Base-by-base conservation (phyloP, 2,888 invertebrate genomes). In the Villa cingulata region DNA sequence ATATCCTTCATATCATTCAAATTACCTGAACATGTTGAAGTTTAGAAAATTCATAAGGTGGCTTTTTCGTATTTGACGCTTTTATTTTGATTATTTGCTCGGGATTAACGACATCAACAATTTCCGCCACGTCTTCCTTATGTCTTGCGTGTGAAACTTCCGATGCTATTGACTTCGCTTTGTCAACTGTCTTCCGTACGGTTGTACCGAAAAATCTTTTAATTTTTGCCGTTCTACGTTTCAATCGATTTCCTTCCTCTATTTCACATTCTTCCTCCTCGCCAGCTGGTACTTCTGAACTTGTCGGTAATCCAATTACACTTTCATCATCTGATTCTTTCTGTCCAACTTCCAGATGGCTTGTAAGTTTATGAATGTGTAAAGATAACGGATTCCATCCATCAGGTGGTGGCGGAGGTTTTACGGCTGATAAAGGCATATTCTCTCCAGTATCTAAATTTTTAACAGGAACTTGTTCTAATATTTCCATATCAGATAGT, bases 41-140 rank as follows among this genome's bases (percentile, higher is more conserved):
- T 54, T 85, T 81, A 43, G 91, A 88, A 68, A 97, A 97, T 69
- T 98, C 96, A 63, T 90, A 92, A 0, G 95, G 96, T 0, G 96
- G 96, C 64, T 96, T 96, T 66, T 96, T 94, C 49, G 90, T 90
- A 61, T 89, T 90, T 1, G 92, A 88, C 0, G 95, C 94, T 69
- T 96, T 92, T 46, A 95, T 76, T 72, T 94, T 87, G 55, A 86
- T 86, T 61, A 80, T 81, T 55, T 81, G 82, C 54, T 87, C 87
- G 0, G 79, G 78, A 64, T 83, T 74, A 47, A 85, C 84, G 52
- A 86, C 86, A 62, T 89, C 88, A 1, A 81, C 80, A 41, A 88
- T 86, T 59, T 88, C 88, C 42, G 85, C 83, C 2, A 86, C 83
- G 62, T 88, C 87, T 59, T 88, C 89, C 58, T 85, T 86, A 58